Evolutionary conservation across 2,797 vertebrate genomes (phyloP), one percentile per base, ranked within the genome.

Genomic region (Spinibarbus caldwelli): DNA sequence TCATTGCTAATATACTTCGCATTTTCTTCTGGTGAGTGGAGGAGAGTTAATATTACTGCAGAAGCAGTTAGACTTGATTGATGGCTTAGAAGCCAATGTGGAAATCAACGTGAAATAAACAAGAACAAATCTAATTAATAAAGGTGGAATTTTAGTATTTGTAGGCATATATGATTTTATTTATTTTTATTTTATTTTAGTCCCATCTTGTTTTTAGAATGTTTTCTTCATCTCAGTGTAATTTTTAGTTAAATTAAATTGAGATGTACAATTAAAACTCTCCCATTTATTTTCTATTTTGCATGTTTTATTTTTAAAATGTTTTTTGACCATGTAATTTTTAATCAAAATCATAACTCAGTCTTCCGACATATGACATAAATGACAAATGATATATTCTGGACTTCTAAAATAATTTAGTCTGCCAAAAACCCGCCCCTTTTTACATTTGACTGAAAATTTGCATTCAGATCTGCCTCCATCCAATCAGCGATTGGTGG

Each of bases 21-120:
- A 95, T 96, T 78, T 96, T 96, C 90, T 97, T 97, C 90, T 96
- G 96, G 96, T 96, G 86, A 95, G 95, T 54, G 85, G 6, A 95
- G 95, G 95, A 93, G 95, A 47, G 95, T 34, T 10, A 19, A 59
- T 82, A 54, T 78, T 78, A 10, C 38, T 34, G 7, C n/a, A 59
- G n/a, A n/a, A n/a, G 79, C 2, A 29, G 59, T 26, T 41, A 31
- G n/a, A 72, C 67, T 23, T 31, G 23, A 41, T 41, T 52, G n/a
- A 54, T 38, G 49, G n/a, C 6, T 34, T 47, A 15, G 6, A 26
- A 6, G 19, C 10, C 11, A 57, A 19, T 71, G 36, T 29, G 66
- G 2, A 70, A 79, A 49, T 66, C 3, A 1, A 36, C 15, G 43
- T 1, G 12, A 67, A 66, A 67, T 54, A 23, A 43, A 59, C 1